Evolutionary conservation across 2,797 vertebrate genomes (phyloP).

Genomic region (Podarcis lilfordi): DNA sequence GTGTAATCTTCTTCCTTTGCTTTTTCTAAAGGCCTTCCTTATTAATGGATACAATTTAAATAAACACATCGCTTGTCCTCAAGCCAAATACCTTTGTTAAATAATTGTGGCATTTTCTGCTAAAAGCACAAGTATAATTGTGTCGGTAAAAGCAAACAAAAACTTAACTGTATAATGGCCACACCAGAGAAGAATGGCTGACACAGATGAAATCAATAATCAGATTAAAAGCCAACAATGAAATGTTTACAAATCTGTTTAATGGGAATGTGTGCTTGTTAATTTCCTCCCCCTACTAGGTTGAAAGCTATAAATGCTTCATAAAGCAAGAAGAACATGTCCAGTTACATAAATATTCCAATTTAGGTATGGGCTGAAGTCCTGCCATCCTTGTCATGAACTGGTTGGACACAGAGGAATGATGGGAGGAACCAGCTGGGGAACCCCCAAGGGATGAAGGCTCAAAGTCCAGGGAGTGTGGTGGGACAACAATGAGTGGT

Average conservation of each 20-base stretch:
- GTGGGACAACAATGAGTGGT: no score
- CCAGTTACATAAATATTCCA: background rate
- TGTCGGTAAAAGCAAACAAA: slow-evolving; percentile 56
- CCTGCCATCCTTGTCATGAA: background rate
- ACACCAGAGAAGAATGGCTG: slow-evolving; percentile 65
- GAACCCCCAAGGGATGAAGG: no score
- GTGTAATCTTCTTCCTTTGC: slow-evolving; percentile 48
- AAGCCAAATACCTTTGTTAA: slow-evolving; percentile 70
- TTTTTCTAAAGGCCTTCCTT: slow-evolving; percentile 39
- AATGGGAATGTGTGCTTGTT: slow-evolving; percentile 5
- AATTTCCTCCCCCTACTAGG: background rate
- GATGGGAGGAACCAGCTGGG: no score
- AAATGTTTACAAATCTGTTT: slow-evolving; percentile 45
- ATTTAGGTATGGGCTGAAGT: background rate
- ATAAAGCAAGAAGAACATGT: background rate
- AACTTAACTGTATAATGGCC: slow-evolving; percentile 70
- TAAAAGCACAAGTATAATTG: slow-evolving; percentile 64
- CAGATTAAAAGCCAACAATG: slow-evolving; percentile 27
- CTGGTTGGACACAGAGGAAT: no score
- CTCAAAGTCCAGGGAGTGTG: no score
- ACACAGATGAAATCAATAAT: slow-evolving; percentile 56
- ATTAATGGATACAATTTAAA: slow-evolving; percentile 60
- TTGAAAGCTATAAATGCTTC: background rate
- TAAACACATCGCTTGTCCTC: slow-evolving; percentile 52
- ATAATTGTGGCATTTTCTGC: slow-evolving; percentile 47